Percentiles rank a stretch among this genome's conserved stretches.
phyloP scores from a whole-genome alignment of 2,888 invertebrate genomes.

The Drosophila atroscutellata region DNA sequence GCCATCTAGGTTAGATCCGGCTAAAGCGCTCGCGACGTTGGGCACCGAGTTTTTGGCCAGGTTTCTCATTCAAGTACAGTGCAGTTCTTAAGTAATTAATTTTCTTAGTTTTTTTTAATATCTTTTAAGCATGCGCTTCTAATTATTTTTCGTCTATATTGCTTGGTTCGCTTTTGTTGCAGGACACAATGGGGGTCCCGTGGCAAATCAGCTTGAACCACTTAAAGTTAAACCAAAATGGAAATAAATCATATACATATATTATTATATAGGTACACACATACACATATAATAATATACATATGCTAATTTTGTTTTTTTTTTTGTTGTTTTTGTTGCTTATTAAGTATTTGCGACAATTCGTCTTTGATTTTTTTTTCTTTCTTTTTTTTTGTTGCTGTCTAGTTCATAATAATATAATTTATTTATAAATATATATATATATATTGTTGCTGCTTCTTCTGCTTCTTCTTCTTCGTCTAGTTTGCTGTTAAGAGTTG shows the following conservation, averaged over 20 bases:
- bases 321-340: conserved; percentile 44
- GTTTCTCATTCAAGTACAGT: conserved; percentile 5
- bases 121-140: conserved; percentile 4
- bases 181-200: too few species aligned
- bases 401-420: conserved; percentile 45
- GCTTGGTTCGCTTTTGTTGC: neutral
- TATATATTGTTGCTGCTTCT: conserved; percentile 47
- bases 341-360: conserved; percentile 63
- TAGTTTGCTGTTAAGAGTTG: conserved; percentile 50
- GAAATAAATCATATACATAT: neutral
- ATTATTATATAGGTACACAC: conserved; percentile 25
- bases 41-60: conserved; percentile 10
- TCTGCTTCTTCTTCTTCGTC: conserved; percentile 37
- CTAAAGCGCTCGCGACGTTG: conserved; percentile 44
- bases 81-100: neutral
- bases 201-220: conserved; percentile 33
- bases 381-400: conserved; percentile 22
- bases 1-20: conserved; percentile 25
- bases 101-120: neutral
- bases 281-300: conserved; percentile 35
- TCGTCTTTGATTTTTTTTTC: conserved; percentile 61
- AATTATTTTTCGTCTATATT: conserved; percentile 7
- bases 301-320: conserved; percentile 20
- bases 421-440: conserved; percentile 66
- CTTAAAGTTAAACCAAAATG: conserved; percentile 31